Base-by-base conservation (phyloP, 2,888 invertebrate species). In the Hofmannophila pseudospretella region DNA sequence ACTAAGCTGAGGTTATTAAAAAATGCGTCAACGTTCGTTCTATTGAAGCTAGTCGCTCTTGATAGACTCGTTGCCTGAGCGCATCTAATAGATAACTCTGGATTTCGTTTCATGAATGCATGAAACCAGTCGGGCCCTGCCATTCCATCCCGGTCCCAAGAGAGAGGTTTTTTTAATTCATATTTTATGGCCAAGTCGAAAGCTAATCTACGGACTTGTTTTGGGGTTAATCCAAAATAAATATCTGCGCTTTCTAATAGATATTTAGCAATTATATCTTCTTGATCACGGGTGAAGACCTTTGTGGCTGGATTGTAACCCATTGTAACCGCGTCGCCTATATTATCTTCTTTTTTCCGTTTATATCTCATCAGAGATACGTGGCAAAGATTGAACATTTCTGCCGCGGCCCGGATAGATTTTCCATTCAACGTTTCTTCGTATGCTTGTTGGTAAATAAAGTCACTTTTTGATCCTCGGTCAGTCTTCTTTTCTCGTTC, bases 11-110 rank as follows among this genome's bases (percentile, higher is more conserved):
- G 36, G 34, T 45, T 45, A 27, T 47, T 40, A 16, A 30, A 45
- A 27, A 49, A 46, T 23, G 26, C 14, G 9, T 39, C 37, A 2
- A 44, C 49, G 23, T 46, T 49, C 7, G 22, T 38, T 19, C 23
- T 25, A 23, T 44, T 46, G 13, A 44, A 48, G 20, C 43, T 43
- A 3, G 42, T 44, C 3, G 47, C 46, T 31, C 41, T 41, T 11
- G 44, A 39, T 7, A 45, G 29, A 7, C 45, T 45, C 8, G 44
- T 47, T 7, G 47, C 45, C 32, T 44, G 41, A 19, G 44, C 42
- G 9, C 23, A 38, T 34, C 8, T 33, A 39, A 35, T 38, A 32
- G 34, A 45, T 39, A 8, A 26, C 11, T 4, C 33, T 14, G 23
- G 43, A 37, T 43, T 45, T 43, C 12, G 38, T 39, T 36, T 28